Evolutionary conservation across 1,140 invertebrate genomes (phyloP).

Genomic region (Halyomorpha halys): DNA sequence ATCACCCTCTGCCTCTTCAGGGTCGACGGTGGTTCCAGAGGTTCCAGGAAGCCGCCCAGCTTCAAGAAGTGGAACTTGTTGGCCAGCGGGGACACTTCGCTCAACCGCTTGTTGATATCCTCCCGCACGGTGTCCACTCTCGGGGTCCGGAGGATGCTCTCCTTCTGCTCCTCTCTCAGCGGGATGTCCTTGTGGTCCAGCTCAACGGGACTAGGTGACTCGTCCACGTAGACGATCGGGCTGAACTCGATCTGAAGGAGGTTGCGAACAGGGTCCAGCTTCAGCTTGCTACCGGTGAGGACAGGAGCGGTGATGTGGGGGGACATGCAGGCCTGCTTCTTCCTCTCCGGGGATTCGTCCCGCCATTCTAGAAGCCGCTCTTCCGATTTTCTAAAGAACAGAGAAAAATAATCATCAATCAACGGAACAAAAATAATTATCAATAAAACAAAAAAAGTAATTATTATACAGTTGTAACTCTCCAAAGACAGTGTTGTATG

Average conservation of each 20-base stretch:
- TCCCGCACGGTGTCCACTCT: not conserved
- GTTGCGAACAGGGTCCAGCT: slow-evolving; percentile 19
- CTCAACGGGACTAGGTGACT: slow-evolving; percentile 28
- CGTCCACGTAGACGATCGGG: slow-evolving; percentile 20
- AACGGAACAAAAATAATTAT: too few relatives aligned
- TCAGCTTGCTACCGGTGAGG: slow-evolving; percentile 17
- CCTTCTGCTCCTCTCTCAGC: slow-evolving; percentile 21
- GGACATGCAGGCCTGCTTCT: slow-evolving; percentile 9
- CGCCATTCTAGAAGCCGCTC: not conserved
- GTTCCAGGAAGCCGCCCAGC: slow-evolving; percentile 15
- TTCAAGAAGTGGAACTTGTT: slow-evolving; percentile 28
- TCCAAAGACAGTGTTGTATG: too few relatives aligned
- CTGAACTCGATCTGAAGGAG: slow-evolving; percentile 32
- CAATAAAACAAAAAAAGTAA: too few relatives aligned
- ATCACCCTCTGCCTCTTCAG: slow-evolving; percentile 38
- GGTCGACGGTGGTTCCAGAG: slow-evolving; percentile 36
- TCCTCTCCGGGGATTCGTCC: not conserved
- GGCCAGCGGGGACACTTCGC: slow-evolving; percentile 29
- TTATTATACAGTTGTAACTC: too few relatives aligned
- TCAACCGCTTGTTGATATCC: slow-evolving; percentile 10
- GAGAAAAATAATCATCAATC: too few relatives aligned
- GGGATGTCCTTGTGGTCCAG: slow-evolving; percentile 31
- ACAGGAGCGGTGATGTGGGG: not conserved
- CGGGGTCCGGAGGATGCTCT: slow-evolving; percentile 24
- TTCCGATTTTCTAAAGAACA: slow-evolving; percentile 11